Evolutionary conservation across 2,888 invertebrate genomes (phyloP).

Genomic region (Formica aserva): DNA sequence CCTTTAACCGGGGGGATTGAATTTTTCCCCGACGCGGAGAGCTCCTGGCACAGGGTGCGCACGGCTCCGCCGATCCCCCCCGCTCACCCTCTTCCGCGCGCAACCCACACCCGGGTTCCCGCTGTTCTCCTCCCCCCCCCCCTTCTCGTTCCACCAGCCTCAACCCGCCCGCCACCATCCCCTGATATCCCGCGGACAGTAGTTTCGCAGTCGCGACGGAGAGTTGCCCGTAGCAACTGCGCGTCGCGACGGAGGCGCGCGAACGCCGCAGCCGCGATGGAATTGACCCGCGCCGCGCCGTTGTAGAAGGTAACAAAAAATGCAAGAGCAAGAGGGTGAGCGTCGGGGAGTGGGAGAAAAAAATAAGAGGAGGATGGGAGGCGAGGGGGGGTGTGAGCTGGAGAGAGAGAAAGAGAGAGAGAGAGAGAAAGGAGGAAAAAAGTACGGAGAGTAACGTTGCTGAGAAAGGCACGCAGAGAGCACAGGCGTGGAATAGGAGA

Average conservation of each 20-base stretch:
- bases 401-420: conserved; percentile 36
- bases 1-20: conserved; percentile 84
- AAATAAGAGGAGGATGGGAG: conserved; percentile 50
- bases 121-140: conserved; percentile 30
- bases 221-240: conserved; percentile 85
- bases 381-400: conserved; percentile 40
- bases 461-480: conserved; percentile 55
- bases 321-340: conserved; percentile 70
- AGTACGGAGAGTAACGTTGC: conserved; percentile 66
- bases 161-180: conserved; percentile 65
- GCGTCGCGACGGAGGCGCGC: conserved; percentile 74
- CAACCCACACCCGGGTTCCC: conserved; percentile 43
- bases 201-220: conserved; percentile 79
- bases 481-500: conserved; percentile 45
- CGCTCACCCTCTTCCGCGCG: conserved; percentile 57
- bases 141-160: conserved; percentile 42
- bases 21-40: conserved; percentile 81
- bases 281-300: conserved; percentile 79
- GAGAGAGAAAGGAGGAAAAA: conserved; percentile 18
- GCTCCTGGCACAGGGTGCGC: conserved; percentile 79
- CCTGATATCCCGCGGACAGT: conserved; percentile 79
- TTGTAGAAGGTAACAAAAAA: conserved; percentile 73
- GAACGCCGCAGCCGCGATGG: conserved; percentile 78
- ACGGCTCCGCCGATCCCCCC: conserved; percentile 75
- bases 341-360: conserved; percentile 56